Base-by-base conservation (phyloP, 2,888 invertebrate genomes). In the Synergus laeviventris region DNA sequence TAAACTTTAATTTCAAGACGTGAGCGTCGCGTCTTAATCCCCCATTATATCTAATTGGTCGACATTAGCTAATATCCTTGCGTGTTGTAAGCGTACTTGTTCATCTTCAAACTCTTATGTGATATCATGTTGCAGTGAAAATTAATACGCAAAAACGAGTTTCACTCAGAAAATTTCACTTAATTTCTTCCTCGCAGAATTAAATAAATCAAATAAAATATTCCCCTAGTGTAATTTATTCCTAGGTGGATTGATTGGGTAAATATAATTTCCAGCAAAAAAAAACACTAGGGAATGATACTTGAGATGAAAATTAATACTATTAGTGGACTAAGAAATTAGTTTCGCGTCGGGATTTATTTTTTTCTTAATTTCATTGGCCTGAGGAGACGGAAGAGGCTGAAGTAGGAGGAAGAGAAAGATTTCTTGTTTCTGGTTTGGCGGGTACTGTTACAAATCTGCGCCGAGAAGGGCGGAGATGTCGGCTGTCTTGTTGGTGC, bases 401-500 rank as follows among this genome's bases (percentile, higher is more conserved):
- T 31, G 38, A 45, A 11, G 56, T 14, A 75, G 73, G 74, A 73
- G 76, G 75, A 78, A 74, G 74, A 77, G 73, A 56, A 79, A 78
- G 76, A 84, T 82, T 83, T 81, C 81, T 81, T 76, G 77, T 77
- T 82, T 81, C 82, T 78, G 81, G 81, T 80, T 83, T 79, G 84
- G 79, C 83, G 77, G 83, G 80, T 82, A 82, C 79, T 84, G 84
- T 85, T 86, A 86, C 85, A 86, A 86, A 86, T 86, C 84, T 83
- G 82, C 81, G 79, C 79, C 74, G 78, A 83, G 80, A 86, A 86
- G 85, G 87, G 86, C 88, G 86, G 86, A 83, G 86, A 86, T 89
- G 89, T 89, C 86, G 88, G 86, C 87, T 88, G 89, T 89, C 89
- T 87, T 88, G 89, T 88, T 83, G 79, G 85, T 84, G 89, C 89